Evolutionary conservation across 2,797 vertebrate genomes (phyloP).

Genomic region (Manis pentadactyla): DNA sequence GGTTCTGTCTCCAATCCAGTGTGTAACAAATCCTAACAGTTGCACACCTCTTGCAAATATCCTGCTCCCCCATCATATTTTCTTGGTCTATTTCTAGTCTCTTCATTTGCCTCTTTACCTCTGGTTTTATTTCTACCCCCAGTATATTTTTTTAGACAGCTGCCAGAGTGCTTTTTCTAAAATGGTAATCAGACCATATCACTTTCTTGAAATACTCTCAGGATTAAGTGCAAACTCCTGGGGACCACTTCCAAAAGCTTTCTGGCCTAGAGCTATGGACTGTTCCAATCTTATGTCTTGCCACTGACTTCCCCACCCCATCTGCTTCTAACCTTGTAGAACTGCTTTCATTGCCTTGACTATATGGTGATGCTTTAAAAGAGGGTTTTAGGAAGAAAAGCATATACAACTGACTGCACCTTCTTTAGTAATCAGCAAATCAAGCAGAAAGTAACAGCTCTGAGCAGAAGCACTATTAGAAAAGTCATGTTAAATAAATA

Average conservation of each 20-base stretch:
- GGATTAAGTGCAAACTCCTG: not conserved
- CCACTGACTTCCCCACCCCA: not conserved
- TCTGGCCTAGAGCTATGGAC: not conserved
- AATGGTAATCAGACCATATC: not conserved
- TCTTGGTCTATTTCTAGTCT: constrained; percentile 1
- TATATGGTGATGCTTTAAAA: not conserved
- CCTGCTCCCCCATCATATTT: not conserved
- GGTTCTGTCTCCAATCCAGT: not conserved
- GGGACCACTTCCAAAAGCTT: not conserved
- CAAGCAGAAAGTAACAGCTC: not conserved
- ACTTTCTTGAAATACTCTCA: not conserved
- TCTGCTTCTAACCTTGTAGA: not conserved
- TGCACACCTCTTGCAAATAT: not conserved
- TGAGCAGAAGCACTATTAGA: not conserved
- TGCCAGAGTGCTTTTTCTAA: not conserved
- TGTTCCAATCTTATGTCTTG: not conserved
- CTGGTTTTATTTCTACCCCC: not conserved
- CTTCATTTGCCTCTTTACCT: constrained; percentile 4
- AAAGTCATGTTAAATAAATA: not conserved
- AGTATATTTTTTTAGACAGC: not conserved
- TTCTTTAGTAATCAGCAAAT: not conserved
- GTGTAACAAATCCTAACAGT: not conserved
- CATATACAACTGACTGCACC: not conserved
- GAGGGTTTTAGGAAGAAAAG: constrained; percentile 33
- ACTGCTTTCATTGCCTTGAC: not conserved